phyloP scores from a whole-genome alignment of 2,797 vertebrate genomes.

The Glyptemys insculpta region DNA sequence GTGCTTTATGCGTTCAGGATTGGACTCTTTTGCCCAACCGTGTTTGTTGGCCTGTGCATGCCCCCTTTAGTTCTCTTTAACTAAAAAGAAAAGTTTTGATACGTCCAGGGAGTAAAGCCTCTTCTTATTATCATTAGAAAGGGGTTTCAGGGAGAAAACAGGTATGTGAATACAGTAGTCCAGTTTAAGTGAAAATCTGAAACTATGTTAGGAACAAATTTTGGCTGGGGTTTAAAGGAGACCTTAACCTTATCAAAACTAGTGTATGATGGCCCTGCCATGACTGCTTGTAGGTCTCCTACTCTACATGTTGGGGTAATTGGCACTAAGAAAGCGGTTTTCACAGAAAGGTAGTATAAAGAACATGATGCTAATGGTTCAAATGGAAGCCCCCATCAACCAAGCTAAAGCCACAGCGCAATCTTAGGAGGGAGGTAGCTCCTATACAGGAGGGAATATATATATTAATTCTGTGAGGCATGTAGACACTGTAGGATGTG shows the following conservation, averaged over 20 bases:
- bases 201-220: not conserved
- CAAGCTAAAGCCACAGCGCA: not conserved
- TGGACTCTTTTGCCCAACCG: not conserved
- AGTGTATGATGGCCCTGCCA: not conserved
- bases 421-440: not conserved
- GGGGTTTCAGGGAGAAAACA: not conserved
- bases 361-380: not conserved
- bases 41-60: accelerated
- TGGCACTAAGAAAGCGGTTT: not conserved
- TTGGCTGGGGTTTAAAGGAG: not conserved
- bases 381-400: not conserved
- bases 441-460: not conserved
- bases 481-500: not conserved
- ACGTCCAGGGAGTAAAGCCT: not conserved
- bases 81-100: not conserved
- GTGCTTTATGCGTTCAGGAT: accelerated
- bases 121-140: not conserved
- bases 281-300: not conserved
- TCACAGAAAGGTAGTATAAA: not conserved
- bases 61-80: not conserved
- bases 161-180: not conserved
- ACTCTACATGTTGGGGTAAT: not conserved
- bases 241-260: not conserved
- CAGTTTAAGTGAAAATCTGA: not conserved
- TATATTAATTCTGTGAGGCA: not conserved